Evolutionary conservation across 2,113 vertebrate genomes (phyloP).

Genomic region (Psittacus erithacus): DNA sequence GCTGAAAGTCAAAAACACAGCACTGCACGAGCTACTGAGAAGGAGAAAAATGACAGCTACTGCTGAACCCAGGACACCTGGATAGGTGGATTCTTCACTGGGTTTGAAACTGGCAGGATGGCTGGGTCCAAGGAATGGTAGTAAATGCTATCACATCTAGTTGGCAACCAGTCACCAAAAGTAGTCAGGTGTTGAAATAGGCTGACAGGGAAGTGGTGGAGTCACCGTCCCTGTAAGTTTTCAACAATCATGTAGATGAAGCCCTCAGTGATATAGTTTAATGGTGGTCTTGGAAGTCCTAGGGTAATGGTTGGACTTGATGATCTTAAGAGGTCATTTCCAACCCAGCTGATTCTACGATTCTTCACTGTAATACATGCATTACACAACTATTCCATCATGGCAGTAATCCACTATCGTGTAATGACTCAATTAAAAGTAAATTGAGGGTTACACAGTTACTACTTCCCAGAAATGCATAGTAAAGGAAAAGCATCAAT

Average conservation of each 20-base stretch:
- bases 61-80: neutral
- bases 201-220: neutral
- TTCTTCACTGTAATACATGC: neutral
- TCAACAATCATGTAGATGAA: neutral
- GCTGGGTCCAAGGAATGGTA: neutral
- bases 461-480: neutral
- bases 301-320: neutral
- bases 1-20: too few relatives aligned
- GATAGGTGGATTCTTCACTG: neutral
- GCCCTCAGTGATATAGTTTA: neutral
- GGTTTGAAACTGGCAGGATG: neutral
- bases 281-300: neutral
- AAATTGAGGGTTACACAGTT: neutral
- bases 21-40: too few relatives aligned
- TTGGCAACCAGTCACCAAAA: neutral
- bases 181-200: neutral
- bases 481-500: neutral
- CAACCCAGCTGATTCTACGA: neutral
- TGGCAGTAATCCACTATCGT: neutral
- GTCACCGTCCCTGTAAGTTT: neutral
- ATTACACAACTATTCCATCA: neutral
- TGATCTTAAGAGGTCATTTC: neutral
- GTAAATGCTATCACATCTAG: neutral
- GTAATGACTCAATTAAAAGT: neutral
- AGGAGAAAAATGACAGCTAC: too few relatives aligned